Base-by-base conservation (phyloP, 2,797 vertebrate genomes). In the Sebastes oblongus region DNA sequence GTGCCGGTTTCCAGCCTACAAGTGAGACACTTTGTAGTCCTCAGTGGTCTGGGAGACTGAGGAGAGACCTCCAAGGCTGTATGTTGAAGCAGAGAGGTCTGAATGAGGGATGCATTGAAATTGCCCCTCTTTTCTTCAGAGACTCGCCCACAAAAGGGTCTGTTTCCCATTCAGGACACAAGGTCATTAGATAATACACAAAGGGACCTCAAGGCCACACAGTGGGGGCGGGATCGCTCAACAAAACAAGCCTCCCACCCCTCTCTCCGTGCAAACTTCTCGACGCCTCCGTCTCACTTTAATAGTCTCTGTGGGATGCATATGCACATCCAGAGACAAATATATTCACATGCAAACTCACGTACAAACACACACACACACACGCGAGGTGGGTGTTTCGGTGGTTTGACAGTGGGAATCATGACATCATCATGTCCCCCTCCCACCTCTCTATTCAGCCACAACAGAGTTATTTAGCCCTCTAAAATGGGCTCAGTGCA, bases 141-240 rank as follows among this genome's bases (percentile, higher is more conserved):
- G 78, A 50, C 89, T 84, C 69, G 27, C 80, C 80, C 85, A 93
- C 89, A 93, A 92, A 52, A 90, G 78, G 81, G 77, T 89, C 92
- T 88, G 89, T 89, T 95, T 95, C 90, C 91, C 89, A 94, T 93
- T 95, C 90, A 93, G 83, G 76, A 92, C 81, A 89, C 90, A 93
- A 90, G 92, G 92, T 89, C 94, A 93, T 91, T 88, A 91, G 93
- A 94, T 92, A 93, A 94, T 92, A 89, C 87, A 86, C 85, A 84
- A 72, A 29, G 80, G 80, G 87, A 92, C 87, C 87, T 88, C 81
- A 92, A 92, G 93, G 91, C 92, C 91, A 91, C 90, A 82, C 68
- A 75, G 83, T 80, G 78, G 89, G 83, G 83, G 90, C 56, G 56
- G 85, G 66, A 80, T 72, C 66, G 2, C 27, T 83, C 77, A 80